Percentiles rank a stretch among this genome's conserved stretches.
These are phyloP conservation scores for Lamellibrachia columna DNA, from an alignment of 2,888 invertebrate species.

Conservation along the genomic window DNA sequence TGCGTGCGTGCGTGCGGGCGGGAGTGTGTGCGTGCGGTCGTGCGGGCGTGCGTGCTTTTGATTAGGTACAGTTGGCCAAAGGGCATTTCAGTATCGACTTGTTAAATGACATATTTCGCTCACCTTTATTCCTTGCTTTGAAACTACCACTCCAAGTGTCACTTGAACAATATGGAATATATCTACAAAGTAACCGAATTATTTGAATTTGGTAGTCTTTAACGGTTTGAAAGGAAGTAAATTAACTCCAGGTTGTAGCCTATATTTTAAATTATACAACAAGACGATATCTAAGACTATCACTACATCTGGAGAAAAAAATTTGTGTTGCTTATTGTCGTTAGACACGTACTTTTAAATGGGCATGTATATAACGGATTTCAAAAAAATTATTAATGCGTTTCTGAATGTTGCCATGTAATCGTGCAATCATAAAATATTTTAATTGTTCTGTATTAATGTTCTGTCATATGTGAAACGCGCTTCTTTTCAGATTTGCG, in stretches of 20 bases:
- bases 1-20: too few relatives aligned
- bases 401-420: too few relatives aligned
- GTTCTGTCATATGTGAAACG: too few relatives aligned
- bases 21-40: background rate
- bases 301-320: too few relatives aligned
- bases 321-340: too few relatives aligned
- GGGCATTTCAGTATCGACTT: background rate
- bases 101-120: background rate
- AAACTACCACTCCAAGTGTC: conserved; percentile 92
- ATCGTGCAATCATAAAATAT: background rate
- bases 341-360: too few relatives aligned
- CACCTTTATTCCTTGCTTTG: conserved; percentile 67
- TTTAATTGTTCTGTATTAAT: background rate
- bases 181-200: conserved; percentile 64
- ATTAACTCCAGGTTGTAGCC: background rate
- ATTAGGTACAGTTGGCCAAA: background rate
- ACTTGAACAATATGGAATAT: conserved; percentile 92
- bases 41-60: background rate
- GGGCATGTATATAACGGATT: too few relatives aligned
- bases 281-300: background rate
- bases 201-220: background rate
- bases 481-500: too few relatives aligned
- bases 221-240: background rate
- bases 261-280: background rate
- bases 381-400: too few relatives aligned